Evolutionary conservation across 2,797 vertebrate genomes (phyloP).

Genomic region (Varecia variegata): DNA sequence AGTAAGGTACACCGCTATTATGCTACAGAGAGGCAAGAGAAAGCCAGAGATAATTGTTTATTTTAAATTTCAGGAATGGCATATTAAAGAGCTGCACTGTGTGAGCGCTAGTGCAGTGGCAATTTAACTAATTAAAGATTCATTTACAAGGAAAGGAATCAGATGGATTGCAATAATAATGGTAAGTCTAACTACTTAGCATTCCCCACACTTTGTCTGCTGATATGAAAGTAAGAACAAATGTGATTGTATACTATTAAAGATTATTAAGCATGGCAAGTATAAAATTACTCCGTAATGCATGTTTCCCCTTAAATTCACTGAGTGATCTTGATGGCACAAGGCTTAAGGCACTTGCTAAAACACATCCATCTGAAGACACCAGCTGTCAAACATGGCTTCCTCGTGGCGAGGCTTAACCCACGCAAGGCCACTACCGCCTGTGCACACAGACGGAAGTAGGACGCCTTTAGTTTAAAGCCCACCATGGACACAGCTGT

Average conservation of each 20-base stretch:
- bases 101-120: slow-evolving; percentile 2
- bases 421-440: neutral
- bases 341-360: slow-evolving; percentile 55
- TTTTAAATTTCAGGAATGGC: slow-evolving; percentile 41
- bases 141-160: slow-evolving; percentile 60
- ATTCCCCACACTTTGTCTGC: slow-evolving; percentile 54
- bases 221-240: slow-evolving; percentile 68
- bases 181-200: slow-evolving; percentile 35
- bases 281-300: slow-evolving; percentile 45
- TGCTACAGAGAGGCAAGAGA: neutral
- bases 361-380: slow-evolving; percentile 43
- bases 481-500: neutral
- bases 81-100: neutral
- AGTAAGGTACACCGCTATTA: neutral
- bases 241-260: slow-evolving; percentile 59
- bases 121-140: slow-evolving; percentile 62
- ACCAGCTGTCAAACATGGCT: slow-evolving; percentile 47
- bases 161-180: slow-evolving; percentile 60
- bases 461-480: neutral
- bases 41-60: neutral
- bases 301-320: slow-evolving; percentile 61
- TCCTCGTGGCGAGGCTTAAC: neutral
- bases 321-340: slow-evolving; percentile 13
- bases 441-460: neutral
- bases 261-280: slow-evolving; percentile 69